Evolutionary conservation across 1,140 invertebrate genomes (phyloP), one percentile per base, ranked within the genome.

Genomic region (Brachystomella parvula): DNA sequence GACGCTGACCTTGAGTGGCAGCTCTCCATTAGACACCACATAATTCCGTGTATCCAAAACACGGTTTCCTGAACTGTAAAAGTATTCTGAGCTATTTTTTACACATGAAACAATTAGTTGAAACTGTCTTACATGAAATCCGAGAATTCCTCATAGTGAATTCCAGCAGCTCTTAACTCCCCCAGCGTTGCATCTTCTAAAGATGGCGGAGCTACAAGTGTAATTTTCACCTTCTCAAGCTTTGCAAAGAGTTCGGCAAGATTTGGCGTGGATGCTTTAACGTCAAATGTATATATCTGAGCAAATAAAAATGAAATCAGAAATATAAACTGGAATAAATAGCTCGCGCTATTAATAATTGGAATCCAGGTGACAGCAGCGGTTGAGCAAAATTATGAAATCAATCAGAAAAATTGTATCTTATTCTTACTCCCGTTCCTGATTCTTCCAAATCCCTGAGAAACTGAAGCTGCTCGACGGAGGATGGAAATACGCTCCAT

Each of bases 31-130:
- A 9, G 29, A 35, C 12, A 35, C 32, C 9, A 60, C 58, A 26
- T 60, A 60, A 6, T 30, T 60, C 32, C 58, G 29, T 47, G 44
- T 47, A 15, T 47, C 44, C 15, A 47, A 47, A n/a, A n/a, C n/a
- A n/a, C n/a, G n/a, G n/a, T n/a, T n/a, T n/a, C n/a, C n/a, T n/a
- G n/a, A n/a, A n/a, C n/a, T n/a, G n/a, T n/a, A n/a, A n/a, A n/a
- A n/a, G n/a, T n/a, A n/a, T n/a, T n/a, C n/a, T n/a, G n/a, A n/a
- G n/a, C n/a, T n/a, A n/a, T n/a, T n/a, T n/a, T n/a, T n/a, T n/a
- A n/a, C n/a, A n/a, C n/a, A n/a, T n/a, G n/a, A n/a, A n/a, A n/a
- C n/a, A n/a, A n/a, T n/a, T n/a, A n/a, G n/a, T n/a, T n/a, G n/a
- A n/a, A n/a, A n/a, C n/a, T n/a, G n/a, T n/a, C n/a, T 44, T 44